phyloP scores from a whole-genome alignment of 1,140 invertebrate genomes.

The Aleiodes sp. region DNA sequence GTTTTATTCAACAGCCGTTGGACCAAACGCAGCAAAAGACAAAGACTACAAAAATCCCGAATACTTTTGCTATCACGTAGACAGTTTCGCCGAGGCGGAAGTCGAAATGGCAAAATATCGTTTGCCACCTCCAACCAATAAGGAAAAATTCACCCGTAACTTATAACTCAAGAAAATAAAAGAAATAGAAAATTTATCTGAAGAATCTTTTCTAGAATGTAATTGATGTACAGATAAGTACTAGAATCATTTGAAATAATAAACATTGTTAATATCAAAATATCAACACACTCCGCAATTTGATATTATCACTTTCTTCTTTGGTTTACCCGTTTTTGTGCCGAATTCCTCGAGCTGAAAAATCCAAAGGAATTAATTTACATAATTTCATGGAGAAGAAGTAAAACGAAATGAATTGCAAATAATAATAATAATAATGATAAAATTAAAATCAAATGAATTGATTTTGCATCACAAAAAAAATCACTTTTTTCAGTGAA shows the following conservation, averaged over 20 bases:
- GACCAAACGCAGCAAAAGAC: slow-evolving; percentile 78
- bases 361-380: slow-evolving; percentile 19
- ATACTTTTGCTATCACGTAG: slow-evolving; percentile 83
- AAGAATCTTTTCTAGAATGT: background rate
- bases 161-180: background rate
- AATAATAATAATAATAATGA: background rate
- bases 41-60: slow-evolving; percentile 86
- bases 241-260: background rate
- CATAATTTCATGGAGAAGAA: background rate
- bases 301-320: slow-evolving; percentile 53
- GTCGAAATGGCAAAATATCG: slow-evolving; percentile 83
- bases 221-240: background rate
- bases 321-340: slow-evolving; percentile 54
- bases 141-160: slow-evolving; percentile 49
- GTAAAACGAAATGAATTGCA: background rate
- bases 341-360: slow-evolving; percentile 57
- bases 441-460: too few relatives aligned
- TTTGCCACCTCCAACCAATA: slow-evolving; percentile 75
- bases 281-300: slow-evolving; percentile 52
- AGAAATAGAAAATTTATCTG: background rate
- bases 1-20: slow-evolving; percentile 61
- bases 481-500: too few relatives aligned
- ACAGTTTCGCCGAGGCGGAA: slow-evolving; percentile 85
- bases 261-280: background rate
- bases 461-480: too few relatives aligned